Conservation (phyloP, 2,113 vertebrate species). For the Acrocephalus kingi region DNA sequence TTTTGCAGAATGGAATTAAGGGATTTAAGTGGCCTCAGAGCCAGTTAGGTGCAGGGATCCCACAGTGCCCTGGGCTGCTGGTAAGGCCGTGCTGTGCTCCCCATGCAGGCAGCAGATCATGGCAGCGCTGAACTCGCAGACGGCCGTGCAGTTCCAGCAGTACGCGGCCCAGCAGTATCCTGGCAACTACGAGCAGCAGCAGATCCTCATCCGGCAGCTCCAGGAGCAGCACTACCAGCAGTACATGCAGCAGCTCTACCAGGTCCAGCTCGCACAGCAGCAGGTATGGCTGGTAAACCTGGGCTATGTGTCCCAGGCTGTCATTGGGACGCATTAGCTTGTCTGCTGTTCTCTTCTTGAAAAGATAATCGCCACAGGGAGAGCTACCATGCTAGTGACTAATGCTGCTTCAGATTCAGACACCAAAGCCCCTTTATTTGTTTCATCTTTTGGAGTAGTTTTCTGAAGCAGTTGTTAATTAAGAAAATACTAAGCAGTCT, state of each 20-base stretch:
- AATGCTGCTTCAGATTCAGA: background rate
- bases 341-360: background rate
- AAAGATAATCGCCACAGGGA: background rate
- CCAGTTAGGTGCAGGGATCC: background rate
- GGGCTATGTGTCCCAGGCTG: background rate
- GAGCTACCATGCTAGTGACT: background rate
- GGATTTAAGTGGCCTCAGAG: background rate
- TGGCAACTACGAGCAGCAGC: conserved; percentile 93
- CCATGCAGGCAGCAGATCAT: conserved; percentile 94
- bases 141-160: conserved; percentile 97
- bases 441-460: background rate
- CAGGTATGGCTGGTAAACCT: conserved; percentile 77
- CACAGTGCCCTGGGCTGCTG: background rate
- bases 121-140: conserved; percentile 97
- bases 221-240: conserved; percentile 99
- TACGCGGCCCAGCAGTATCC: conserved; percentile 98
- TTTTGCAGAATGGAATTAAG: background rate
- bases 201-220: conserved; percentile 94
- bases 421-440: background rate
- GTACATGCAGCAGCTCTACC: conserved; percentile 99
- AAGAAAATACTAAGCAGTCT: background rate
- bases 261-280: conserved; percentile 97
- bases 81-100: conserved; percentile 11
- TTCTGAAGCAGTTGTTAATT: background rate
- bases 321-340: background rate